A percentile compares a stretch with the other conserved stretches of the same genome.
Conservation (phyloP, 2,888 invertebrate species). For the Cataglyphis albicans region DNA sequence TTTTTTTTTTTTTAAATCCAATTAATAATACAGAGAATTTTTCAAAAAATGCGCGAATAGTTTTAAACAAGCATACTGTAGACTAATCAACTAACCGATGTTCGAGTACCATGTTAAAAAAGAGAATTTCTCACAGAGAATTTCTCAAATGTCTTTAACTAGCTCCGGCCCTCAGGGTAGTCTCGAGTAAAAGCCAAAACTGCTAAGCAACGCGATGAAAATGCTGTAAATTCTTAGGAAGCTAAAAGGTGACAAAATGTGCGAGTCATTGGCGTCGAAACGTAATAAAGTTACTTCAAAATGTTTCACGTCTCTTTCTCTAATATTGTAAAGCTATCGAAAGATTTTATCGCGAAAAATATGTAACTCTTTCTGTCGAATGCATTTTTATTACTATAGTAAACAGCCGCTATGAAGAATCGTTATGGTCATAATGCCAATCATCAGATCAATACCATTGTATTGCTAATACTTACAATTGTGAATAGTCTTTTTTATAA, state of each 20-base stretch:
- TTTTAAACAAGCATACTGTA: slow-evolving; percentile 52
- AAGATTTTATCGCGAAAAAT: slow-evolving; percentile 20
- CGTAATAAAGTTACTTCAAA: slow-evolving; percentile 23
- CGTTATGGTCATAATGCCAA: background rate
- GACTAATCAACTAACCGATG: background rate
- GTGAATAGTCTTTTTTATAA: background rate
- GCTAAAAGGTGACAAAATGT: slow-evolving; percentile 38
- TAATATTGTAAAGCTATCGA: slow-evolving; percentile 40
- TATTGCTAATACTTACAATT: background rate
- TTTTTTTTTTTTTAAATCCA: background rate
- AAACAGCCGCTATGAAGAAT: slow-evolving; percentile 3
- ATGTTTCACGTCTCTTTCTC: slow-evolving; percentile 19
- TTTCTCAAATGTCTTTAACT: slow-evolving; percentile 16
- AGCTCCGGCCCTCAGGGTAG: background rate
- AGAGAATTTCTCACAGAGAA: slow-evolving; percentile 51
- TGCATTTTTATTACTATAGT: slow-evolving; percentile 23
- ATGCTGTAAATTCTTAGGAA: slow-evolving; percentile 5
- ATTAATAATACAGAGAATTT: slow-evolving; percentile 26
- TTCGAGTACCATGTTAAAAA: background rate
- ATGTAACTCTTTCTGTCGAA: slow-evolving; percentile 17
- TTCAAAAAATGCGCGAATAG: slow-evolving; percentile 55
- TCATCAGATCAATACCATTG: background rate
- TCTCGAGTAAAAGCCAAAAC: slow-evolving; percentile 20
- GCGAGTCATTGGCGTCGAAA: slow-evolving; percentile 22
- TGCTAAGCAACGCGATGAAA: slow-evolving; percentile 30